Base-by-base conservation (phyloP, 2,113 vertebrate genomes). In the Cryptomyrus ogoouensis region DNA sequence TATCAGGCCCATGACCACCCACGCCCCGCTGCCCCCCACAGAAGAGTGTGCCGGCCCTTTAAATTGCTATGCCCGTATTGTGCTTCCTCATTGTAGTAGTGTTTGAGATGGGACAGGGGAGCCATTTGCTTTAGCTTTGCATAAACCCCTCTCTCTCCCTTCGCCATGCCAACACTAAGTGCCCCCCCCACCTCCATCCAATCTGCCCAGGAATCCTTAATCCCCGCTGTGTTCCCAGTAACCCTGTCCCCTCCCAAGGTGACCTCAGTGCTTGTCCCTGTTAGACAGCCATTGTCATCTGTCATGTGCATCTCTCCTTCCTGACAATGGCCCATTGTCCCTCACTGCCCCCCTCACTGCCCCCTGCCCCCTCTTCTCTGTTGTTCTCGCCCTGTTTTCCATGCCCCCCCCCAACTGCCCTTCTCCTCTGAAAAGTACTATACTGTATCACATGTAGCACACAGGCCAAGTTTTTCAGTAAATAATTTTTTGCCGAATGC, bases 101-200 rank as follows among this genome's bases (percentile, higher is more conserved):
- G 92, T 93, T 94, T 94, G 92, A 93, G 93, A 95, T 93, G 91
- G 92, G 94, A 91, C 93, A 87, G 90, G 80, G 44, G 66, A 90
- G 87, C 10, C 35, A 95, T 96, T 95, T 95, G 92, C 95, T 96
- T 66, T 96, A 96, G 93, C 95, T 96, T 96, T 95, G 93, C 95
- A 96, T 96, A 96, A 95, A 95, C 93, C 93, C 93, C 94, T 94
- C 91, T 94, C 90, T 93, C 90, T 93, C 92, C 91, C 91, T 92
- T 91, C 93, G 91, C 92, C 93, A 93, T 93, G 93, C 93, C 94
- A 91, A 92, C 94, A 95, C 93, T 95, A 95, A 94, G 94, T 94
- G 27, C 27, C 3, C 27, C 87, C 87, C 21, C 93, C 92, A 21
- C 53, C 19, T 5, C 77, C 93, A 89, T 3, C 24, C 24, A 94